Evolutionary conservation across 1,140 invertebrate genomes (phyloP), one percentile per base, ranked within the genome.

Genomic region (Agraylea sexmaculata): DNA sequence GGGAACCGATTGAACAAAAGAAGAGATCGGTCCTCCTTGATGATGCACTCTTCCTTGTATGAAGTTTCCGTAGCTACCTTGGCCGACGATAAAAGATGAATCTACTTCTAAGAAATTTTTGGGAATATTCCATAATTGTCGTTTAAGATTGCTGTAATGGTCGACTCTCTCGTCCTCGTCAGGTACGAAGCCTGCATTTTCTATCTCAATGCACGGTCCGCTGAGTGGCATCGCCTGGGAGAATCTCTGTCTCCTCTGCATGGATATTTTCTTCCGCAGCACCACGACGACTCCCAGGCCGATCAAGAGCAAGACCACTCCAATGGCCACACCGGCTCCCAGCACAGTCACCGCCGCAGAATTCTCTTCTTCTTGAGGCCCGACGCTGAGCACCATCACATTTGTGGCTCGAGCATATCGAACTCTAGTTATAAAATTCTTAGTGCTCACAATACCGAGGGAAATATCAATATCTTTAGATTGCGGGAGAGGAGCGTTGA

Each of bases 51-150:
- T 71, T 0, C 77, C 80, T 42, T 63, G 74, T 18, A 79, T 75
- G 12, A 87, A 74, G 32, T 75, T 74, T 0, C 84, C 84, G 61
- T 81, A 89, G 47, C 70, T 71, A 15, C 84, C 83, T n/a, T 76
- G 60, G 1, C 77, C 76, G 21, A 83, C 59, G n/a, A 83, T 54
- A 50, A 75, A 66, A 11, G 70, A 69, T 1, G 73, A 69, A 50
- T 82, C 76, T 13, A 84, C 66, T 19, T 75, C 75, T 29, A 87
- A 54, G 32, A 73, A 67, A 53, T 75, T 79, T 31, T 73, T 69
- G 1, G 83, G 77, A 56, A 87, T 77, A 41, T 73, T 78, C 71
- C 78, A 80, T 0, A 81, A 60, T 52, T 79, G 77, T 40, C 75
- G 68, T 54, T 82, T 83, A 25, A 88, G 62, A 51, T 75, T 78